Base-by-base conservation (phyloP, 1,140 invertebrate genomes). In the Drosophila lacteicornis region DNA sequence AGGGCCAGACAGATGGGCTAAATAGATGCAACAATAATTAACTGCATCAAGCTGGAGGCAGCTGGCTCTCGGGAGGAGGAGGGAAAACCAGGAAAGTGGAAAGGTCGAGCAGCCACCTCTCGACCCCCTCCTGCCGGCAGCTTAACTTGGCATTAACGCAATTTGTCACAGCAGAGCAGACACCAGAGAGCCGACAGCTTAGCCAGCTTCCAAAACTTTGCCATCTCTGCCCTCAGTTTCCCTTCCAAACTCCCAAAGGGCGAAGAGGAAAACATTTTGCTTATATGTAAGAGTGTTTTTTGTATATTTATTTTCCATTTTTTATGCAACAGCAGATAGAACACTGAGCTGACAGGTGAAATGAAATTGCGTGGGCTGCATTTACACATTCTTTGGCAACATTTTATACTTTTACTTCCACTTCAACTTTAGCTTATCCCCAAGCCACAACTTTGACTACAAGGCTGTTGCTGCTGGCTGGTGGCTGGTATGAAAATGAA, bases 1-100 rank as follows among this genome's bases (percentile, higher is more conserved):
- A 70, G 80, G 58, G 79, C 36, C 66, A 61, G 73, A 62, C 61
- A 60, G 46, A 61, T 51, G 56, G 47, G 82, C 74, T 85, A 74
- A 85, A 86, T 86, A 79, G 60, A 86, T 86, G 82, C 69, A 63
- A 67, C 78, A 82, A 82, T 86, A 86, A 86, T 86, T 86, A 86
- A 86, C 82, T 86, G 82, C 82, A 85, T 80, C 61, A 61, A 50
- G 63, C 43, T 33, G 53, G 33, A 43, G 45, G 27, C 43, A 63
- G 22, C 51, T 59, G 27, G 13, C 27, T 17, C 46, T 43, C 11
- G 38, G 53, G 33, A 12, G 13, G 17, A 38, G 15, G 36, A 4
- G 22, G 30, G 27, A 46, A 5, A 25, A 22, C 22, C 42, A 68
- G 63, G 67, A 71, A 36, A 42, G 53, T 50, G 45, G 17, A 71